Evolutionary conservation across 2,888 invertebrate species (phyloP).

Genomic region (Nysson spinosus): DNA sequence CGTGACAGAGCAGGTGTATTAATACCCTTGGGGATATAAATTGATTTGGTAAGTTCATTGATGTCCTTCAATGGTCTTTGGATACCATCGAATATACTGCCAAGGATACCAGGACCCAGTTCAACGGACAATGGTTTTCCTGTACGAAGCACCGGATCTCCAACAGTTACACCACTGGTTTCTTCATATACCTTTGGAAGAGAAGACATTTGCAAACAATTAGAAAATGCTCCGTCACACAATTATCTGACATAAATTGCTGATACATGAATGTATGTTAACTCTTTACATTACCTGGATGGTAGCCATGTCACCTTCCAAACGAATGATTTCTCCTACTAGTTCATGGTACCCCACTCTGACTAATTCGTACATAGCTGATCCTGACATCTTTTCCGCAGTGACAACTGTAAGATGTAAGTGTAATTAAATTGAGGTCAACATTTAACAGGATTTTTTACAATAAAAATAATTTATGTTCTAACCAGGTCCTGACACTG

Average conservation of each 20-base stretch:
- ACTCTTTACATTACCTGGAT: slow-evolving; percentile 87
- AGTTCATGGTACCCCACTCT: slow-evolving; percentile 98
- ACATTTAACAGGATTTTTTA: not conserved
- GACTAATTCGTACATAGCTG: slow-evolving; percentile 99
- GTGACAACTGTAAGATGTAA: slow-evolving; percentile 90
- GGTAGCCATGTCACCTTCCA: slow-evolving; percentile 99
- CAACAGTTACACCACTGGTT: slow-evolving; percentile 99
- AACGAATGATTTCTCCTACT: slow-evolving; percentile 99
- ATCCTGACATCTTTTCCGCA: slow-evolving; percentile 99
- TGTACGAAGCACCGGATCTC: slow-evolving; percentile 98
- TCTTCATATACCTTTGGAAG: slow-evolving; percentile 90
- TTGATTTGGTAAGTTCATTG: slow-evolving; percentile 93
- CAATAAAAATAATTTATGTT: slow-evolving; percentile 9
- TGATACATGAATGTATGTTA: not conserved
- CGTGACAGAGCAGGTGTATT: slow-evolving; percentile 95
- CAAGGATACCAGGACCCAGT: slow-evolving; percentile 99
- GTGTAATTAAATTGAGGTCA: not conserved
- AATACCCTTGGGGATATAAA: slow-evolving; percentile 99
- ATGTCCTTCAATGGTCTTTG: slow-evolving; percentile 99
- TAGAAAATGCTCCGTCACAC: too few species aligned
- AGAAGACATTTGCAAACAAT: not conserved
- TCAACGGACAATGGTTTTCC: slow-evolving; percentile 99
- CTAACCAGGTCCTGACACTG: slow-evolving; percentile 98
- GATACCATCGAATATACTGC: slow-evolving; percentile 99
- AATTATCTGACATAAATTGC: not conserved